Evolutionary conservation across 2,113 vertebrate species (phyloP).

Genomic region (Larimichthys polyactis): DNA sequence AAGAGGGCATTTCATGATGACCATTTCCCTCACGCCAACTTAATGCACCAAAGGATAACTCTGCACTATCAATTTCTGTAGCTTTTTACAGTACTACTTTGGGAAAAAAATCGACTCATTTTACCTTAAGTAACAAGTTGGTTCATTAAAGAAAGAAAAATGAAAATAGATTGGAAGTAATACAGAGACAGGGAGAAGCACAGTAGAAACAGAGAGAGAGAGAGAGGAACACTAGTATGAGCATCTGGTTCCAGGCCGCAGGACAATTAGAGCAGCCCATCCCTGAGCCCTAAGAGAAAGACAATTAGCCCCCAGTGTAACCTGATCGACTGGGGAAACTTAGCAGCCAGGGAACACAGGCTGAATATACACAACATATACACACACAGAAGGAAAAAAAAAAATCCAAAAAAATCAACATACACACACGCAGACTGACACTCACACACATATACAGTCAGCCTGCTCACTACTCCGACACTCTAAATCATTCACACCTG

Average conservation of each 20-base stretch:
- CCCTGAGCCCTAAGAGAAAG: slow-evolving; percentile 76
- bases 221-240: slow-evolving; percentile 55
- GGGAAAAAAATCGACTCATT: not conserved
- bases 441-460: slow-evolving; percentile 29
- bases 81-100: not conserved
- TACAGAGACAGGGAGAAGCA: slow-evolving; percentile 14
- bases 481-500: slow-evolving; percentile 82
- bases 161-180: slow-evolving; percentile 10
- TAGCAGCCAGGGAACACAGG: slow-evolving; percentile 50
- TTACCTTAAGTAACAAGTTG: not conserved
- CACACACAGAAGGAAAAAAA: slow-evolving; percentile 28
- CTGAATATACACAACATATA: slow-evolving; percentile 48
- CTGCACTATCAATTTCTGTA: not conserved
- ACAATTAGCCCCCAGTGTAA: slow-evolving; percentile 83
- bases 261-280: slow-evolving; percentile 79
- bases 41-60: not conserved
- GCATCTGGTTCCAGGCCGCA: slow-evolving; percentile 81
- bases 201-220: slow-evolving; percentile 11
- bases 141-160: slow-evolving; percentile 17
- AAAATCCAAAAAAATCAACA: slow-evolving; percentile 39
- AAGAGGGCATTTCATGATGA: not conserved
- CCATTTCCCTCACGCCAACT: not conserved
- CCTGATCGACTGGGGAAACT: slow-evolving; percentile 77
- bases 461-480: slow-evolving; percentile 50
- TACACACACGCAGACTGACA: slow-evolving; percentile 52